Conservation (phyloP, 1,140 invertebrate genomes). For the Mycetomoellerius zeteki region DNA sequence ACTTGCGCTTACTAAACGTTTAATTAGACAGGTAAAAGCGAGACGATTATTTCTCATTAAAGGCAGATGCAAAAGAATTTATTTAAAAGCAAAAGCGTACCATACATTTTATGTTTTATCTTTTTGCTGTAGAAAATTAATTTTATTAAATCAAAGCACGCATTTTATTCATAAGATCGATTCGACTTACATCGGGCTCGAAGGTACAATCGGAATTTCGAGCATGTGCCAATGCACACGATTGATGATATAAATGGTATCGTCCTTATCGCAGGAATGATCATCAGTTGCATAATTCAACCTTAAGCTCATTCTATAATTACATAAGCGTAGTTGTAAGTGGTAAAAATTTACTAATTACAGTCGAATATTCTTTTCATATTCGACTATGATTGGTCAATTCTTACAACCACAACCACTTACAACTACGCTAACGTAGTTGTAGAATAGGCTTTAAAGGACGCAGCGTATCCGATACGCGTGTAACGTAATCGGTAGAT, state of each 20-base stretch:
- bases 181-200: neutral
- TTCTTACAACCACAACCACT: no score
- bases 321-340: no score
- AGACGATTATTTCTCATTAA: neutral
- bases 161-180: neutral
- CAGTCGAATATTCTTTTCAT: no score
- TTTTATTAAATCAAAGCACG: neutral
- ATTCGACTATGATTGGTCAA: no score
- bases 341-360: no score
- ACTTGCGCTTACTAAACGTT: neutral
- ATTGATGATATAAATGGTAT: constrained; percentile 75
- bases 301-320: constrained; percentile 67
- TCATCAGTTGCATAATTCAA: constrained; percentile 81
- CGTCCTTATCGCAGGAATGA: constrained; percentile 80
- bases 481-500: constrained; percentile 35
- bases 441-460: constrained; percentile 52
- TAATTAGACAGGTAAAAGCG: neutral
- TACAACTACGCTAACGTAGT: no score
- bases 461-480: constrained; percentile 72
- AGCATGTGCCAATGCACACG: neutral
- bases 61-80: neutral
- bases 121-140: neutral
- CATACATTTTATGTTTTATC: neutral
- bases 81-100: neutral
- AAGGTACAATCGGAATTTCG: neutral